Base-by-base conservation (phyloP, 1,140 invertebrate genomes). In the Asbolus verrucosus region DNA sequence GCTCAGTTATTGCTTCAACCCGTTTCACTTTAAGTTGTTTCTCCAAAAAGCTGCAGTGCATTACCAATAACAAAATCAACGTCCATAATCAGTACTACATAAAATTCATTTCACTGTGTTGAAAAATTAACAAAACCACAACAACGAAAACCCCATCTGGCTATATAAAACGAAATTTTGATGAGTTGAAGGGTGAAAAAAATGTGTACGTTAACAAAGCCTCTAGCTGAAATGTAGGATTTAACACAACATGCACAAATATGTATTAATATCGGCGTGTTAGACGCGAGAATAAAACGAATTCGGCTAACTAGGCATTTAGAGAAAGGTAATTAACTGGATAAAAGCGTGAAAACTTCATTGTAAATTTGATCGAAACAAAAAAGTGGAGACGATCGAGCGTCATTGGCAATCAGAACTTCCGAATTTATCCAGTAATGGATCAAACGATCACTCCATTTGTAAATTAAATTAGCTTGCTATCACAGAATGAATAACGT, bases 391-490 rank as follows among this genome's bases (percentile, higher is more conserved):
- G 50, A 50, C 24, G 63, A 24, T 50, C n/a, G 30, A 67, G 65
- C 31, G 43, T 67, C 65, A 50, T 11, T 33, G 39, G 65, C 41
- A 67, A 67, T 54, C 43, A 50, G 43, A 67, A 50, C 41, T 50
- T 59, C 65, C 33, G 24, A 50, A 67, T 67, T 67, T 50, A 66
- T 66, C 15, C 41, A 54, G 65, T 67, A 67, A 67, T 54, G 65
- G 65, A 67, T 67, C 65, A 67, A 67, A 50, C 65, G 65, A 67
- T 67, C 65, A 50, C 16, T 67, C 43, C 65, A 67, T 67, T 67
- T 67, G 65, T 67, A 67, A 67, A 67, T 67, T 67, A 67, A 67
- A 67, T 67, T 67, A 67, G 43, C 65, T 54, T 54, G 65, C 65
- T 50, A 67, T 50, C 41, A 67, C 43, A 39, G 65, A 50, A 31